Percentiles rank a stretch among this genome's conserved stretches.
Evolutionary conservation across 2,113 vertebrate species (phyloP).

Genomic region (Erythrolamprus reginae): DNA sequence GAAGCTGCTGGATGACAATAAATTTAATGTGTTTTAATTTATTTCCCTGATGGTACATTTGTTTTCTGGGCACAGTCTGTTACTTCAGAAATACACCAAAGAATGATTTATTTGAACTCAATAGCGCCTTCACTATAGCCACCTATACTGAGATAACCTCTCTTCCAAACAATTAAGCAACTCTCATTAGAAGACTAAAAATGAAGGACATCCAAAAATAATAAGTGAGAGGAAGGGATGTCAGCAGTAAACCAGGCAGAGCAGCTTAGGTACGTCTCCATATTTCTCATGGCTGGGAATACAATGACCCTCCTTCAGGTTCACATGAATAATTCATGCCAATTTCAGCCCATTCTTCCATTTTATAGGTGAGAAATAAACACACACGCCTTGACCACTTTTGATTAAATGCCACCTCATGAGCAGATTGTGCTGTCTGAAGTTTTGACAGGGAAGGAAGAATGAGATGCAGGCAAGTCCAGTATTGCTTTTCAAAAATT

Average conservation of each 20-base stretch:
- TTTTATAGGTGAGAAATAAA: conserved; percentile 13
- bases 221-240: not conserved
- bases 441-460: rapidly evolving
- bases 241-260: conserved; percentile 15
- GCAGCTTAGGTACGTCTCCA: not conserved
- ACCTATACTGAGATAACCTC: not conserved
- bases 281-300: conserved; percentile 10
- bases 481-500: not conserved
- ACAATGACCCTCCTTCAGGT: conserved; percentile 11
- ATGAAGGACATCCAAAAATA: not conserved
- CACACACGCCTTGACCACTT: rapidly evolving
- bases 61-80: not conserved
- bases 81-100: not conserved
- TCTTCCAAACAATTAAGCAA: conserved; percentile 9
- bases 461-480: not conserved
- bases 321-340: conserved; percentile 47
- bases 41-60: rapidly evolving
- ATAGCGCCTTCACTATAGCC: conserved; percentile 16
- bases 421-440: rapidly evolving
- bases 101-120: rapidly evolving
- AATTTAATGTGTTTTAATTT: not conserved
- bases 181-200: conserved; percentile 48
- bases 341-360: conserved; percentile 5
- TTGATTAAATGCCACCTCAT: not conserved
- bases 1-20: not conserved